These are phyloP conservation scores for Drosophila algonquin DNA, from an alignment of 2,888 invertebrate genomes.

Conservation along the genomic window DNA sequence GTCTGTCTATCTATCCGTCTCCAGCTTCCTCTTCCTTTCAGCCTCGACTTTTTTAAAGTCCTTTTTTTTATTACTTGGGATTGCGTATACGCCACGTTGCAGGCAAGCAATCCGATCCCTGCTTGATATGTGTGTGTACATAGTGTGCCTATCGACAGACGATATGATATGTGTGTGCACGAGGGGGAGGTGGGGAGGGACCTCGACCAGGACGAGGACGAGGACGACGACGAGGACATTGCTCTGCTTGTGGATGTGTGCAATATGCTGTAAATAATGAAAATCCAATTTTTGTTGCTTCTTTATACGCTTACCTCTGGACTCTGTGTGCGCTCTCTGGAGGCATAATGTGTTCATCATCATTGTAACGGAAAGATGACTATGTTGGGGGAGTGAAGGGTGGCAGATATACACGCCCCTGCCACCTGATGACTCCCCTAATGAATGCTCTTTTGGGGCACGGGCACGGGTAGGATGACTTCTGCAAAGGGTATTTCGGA, in stretches of 20 bases:
- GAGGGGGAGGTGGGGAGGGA: neutral
- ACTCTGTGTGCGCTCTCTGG: conserved; percentile 2
- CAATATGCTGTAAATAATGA: conserved; percentile 77
- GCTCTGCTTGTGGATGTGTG: conserved; percentile 20
- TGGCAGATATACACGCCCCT: too few species aligned
- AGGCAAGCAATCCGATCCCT: conserved; percentile 38
- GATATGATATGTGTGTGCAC: conserved; percentile 32
- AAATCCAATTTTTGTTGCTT: conserved; percentile 68
- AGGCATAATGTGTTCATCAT: conserved; percentile 36
- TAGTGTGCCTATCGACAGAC: conserved; percentile 40
- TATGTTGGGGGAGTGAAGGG: conserved; percentile 3
- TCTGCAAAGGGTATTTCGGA: conserved; percentile 39
- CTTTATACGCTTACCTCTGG: conserved; percentile 39
- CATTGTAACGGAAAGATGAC: conserved; percentile 35
- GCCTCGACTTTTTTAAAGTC: conserved; percentile 6
- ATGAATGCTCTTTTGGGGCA: neutral
- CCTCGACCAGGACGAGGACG: conserved; percentile 9
- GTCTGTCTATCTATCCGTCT: conserved; percentile 43
- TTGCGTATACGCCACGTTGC: conserved; percentile 68
- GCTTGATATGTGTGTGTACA: conserved; percentile 19
- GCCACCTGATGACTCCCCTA: neutral
- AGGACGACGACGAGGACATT: neutral
- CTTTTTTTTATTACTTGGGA: conserved; percentile 39
- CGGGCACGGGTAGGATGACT: too few species aligned
- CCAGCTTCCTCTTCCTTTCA: conserved; percentile 31